These are phyloP conservation scores for Drosophila lutescens DNA, from an alignment of 2,888 invertebrate genomes.

Conservation along the genomic window DNA sequence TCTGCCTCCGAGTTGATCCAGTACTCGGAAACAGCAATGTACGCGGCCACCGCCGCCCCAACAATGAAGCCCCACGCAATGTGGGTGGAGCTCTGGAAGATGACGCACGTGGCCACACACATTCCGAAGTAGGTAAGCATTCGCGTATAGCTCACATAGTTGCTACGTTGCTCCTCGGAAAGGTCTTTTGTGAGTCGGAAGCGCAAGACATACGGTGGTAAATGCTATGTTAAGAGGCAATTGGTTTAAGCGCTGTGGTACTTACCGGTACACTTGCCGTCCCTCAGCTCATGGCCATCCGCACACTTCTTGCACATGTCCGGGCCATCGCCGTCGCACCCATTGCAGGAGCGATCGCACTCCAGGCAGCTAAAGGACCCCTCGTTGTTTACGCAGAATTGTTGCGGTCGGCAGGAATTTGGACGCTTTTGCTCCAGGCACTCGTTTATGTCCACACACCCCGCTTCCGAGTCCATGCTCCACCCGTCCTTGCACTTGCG, in stretches of 20 bases:
- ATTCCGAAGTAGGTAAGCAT: conserved; percentile 94
- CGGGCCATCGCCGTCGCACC: conserved; percentile 95
- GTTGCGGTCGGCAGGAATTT: conserved; percentile 86
- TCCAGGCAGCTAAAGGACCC: conserved; percentile 91
- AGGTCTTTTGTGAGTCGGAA: conserved; percentile 81
- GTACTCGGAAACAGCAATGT: conserved; percentile 94
- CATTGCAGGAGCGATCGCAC: conserved; percentile 93
- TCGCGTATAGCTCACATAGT: conserved; percentile 87
- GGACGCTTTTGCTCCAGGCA: conserved; percentile 86
- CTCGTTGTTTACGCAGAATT: conserved; percentile 95
- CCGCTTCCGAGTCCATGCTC: conserved; percentile 89
- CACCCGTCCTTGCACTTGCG: conserved; percentile 89
- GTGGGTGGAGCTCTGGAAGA: conserved; percentile 91
- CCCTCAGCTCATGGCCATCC: conserved; percentile 88
- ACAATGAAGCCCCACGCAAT: conserved; percentile 92
- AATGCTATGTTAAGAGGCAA: conserved; percentile 16
- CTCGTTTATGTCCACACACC: conserved; percentile 94
- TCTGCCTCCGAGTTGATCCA: conserved; percentile 85
- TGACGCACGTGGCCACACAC: conserved; percentile 92
- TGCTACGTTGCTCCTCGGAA: conserved; percentile 85
- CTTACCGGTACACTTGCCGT: conserved; percentile 91
- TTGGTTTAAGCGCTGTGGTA: not conserved
- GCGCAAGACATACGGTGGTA: conserved; percentile 24
- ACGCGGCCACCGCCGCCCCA: conserved; percentile 91
- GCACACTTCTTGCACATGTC: conserved; percentile 95